Conservation (phyloP, 2,113 vertebrate genomes). For the Tupaia tana region DNA sequence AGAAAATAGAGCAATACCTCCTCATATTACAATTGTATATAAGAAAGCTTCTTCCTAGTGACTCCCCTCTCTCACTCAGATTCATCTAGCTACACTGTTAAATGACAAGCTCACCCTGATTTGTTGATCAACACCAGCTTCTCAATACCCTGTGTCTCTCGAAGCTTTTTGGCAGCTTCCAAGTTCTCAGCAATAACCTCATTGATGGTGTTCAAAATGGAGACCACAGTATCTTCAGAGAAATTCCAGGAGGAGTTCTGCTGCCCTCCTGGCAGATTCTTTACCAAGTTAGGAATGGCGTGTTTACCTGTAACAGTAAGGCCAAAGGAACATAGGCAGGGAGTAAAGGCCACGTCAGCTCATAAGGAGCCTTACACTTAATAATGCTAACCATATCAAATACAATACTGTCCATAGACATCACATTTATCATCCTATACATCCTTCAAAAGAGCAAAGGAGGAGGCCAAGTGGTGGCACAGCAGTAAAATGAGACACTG, state of each 20-base stretch:
- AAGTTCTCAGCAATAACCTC: constrained; percentile 94
- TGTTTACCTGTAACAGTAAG: constrained; percentile 89
- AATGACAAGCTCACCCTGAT: constrained; percentile 87
- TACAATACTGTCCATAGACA: neutral
- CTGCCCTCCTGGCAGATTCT: constrained; percentile 93
- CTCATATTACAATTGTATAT: neutral
- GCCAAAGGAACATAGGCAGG: neutral
- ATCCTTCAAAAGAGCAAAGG: neutral
- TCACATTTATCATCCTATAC: neutral
- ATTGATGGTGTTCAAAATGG: constrained; percentile 94
- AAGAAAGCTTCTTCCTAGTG: neutral
- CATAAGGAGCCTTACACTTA: neutral
- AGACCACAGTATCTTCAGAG: constrained; percentile 94
- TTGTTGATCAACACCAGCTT: constrained; percentile 97
- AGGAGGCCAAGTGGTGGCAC: neutral
- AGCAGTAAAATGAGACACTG: no score
- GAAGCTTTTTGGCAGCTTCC: constrained; percentile 94
- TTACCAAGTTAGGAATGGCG: constrained; percentile 93
- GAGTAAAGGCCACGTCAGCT: neutral
- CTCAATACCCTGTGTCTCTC: constrained; percentile 95
- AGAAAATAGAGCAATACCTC: neutral
- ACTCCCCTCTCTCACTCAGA: neutral
- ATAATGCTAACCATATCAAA: fast-evolving
- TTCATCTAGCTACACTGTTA: neutral
- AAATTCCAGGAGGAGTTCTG: constrained; percentile 90